These are phyloP conservation scores for Zaprionus vittiger DNA, from an alignment of 1,140 invertebrate genomes.

Conservation along the genomic window DNA sequence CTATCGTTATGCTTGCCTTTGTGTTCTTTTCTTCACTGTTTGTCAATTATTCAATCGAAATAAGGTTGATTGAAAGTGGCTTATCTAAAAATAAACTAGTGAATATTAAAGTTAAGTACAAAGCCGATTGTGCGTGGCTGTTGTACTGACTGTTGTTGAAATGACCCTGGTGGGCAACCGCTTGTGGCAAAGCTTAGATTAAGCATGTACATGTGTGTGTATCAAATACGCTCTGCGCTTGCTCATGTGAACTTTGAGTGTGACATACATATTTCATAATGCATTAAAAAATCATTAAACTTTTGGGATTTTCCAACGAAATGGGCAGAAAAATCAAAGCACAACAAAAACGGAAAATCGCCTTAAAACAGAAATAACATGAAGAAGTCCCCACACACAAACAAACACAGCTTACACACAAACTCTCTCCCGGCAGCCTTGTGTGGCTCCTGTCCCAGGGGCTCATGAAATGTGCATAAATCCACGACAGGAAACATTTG, in stretches of 20 bases:
- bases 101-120: slow-evolving; percentile 24
- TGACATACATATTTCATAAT: slow-evolving; percentile 32
- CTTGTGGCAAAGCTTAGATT: background rate
- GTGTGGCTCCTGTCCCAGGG: slow-evolving; percentile 16
- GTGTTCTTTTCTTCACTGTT: background rate
- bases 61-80: slow-evolving; percentile 16
- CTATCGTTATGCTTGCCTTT: background rate
- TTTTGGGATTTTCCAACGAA: slow-evolving; percentile 21
- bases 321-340: slow-evolving; percentile 34
- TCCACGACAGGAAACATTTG: slow-evolving; percentile 65
- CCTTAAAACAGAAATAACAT: slow-evolving; percentile 19
- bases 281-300: slow-evolving; percentile 54
- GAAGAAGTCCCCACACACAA: background rate
- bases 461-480: slow-evolving; percentile 73
- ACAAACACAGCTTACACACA: background rate
- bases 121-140: slow-evolving; percentile 5
- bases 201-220: background rate
- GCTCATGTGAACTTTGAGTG: slow-evolving; percentile 1
- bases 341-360: slow-evolving; percentile 32
- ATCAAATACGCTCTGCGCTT: background rate
- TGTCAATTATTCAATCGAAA: slow-evolving; percentile 21
- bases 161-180: background rate
- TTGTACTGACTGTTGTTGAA: background rate
- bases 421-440: background rate
- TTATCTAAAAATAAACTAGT: slow-evolving; percentile 23